phyloP scores from a whole-genome alignment of 2,797 vertebrate species.

The Dallia pectoralis region DNA sequence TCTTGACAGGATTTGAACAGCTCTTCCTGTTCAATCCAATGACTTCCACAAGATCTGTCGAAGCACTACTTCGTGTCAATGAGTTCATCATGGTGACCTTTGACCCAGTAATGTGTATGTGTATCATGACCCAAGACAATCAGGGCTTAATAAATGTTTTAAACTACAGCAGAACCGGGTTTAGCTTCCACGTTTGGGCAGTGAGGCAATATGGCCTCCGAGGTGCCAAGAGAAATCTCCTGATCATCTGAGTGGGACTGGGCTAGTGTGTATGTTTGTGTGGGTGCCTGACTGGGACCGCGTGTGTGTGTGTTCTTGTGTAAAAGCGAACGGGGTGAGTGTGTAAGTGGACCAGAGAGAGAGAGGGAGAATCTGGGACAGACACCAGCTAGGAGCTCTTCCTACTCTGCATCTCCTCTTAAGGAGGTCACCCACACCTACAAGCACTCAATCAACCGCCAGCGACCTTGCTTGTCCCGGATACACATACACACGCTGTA shows the following conservation, averaged over 20 bases:
- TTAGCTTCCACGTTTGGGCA: constrained; percentile 11
- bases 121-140: constrained; percentile 16
- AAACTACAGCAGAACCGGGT: constrained; percentile 34
- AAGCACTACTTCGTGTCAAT: background rate
- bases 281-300: background rate
- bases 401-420: constrained; percentile 46
- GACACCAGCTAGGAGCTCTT: constrained; percentile 44
- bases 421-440: constrained; percentile 78
- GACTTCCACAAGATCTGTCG: background rate
- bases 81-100: background rate
- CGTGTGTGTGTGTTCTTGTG: constrained; percentile 14
- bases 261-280: background rate
- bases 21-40: background rate
- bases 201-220: background rate
- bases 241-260: background rate
- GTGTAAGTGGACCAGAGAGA: constrained; percentile 25
- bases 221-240: background rate
- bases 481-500: constrained; percentile 42
- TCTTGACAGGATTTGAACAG: background rate
- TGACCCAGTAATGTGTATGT: constrained; percentile 22
- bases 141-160: constrained; percentile 11
- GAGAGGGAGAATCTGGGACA: constrained; percentile 65
- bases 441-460: constrained; percentile 70
- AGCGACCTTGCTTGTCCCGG: constrained; percentile 73
- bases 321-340: constrained; percentile 16